Conservation (phyloP, 2,113 vertebrate genomes). For the Tachysurus vachellii region DNA sequence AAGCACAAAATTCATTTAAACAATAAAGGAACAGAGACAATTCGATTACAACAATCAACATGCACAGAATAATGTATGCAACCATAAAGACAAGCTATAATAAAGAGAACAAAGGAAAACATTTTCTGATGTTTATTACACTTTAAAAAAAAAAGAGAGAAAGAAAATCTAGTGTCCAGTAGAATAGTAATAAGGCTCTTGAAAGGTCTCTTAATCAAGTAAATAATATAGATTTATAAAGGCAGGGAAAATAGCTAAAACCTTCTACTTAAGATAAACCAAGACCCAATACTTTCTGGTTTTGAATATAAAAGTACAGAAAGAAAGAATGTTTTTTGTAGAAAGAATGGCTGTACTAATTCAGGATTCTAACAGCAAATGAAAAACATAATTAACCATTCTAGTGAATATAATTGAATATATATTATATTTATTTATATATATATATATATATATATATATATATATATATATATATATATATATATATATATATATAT, state of each 20-base stretch:
- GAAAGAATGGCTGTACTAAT: neutral
- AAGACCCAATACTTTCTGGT: neutral
- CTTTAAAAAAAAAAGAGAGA: neutral
- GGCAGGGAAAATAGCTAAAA: neutral
- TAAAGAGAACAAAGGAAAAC: neutral
- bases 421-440: neutral
- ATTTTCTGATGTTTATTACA: conserved; percentile 14
- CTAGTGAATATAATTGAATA: neutral
- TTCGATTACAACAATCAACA: neutral
- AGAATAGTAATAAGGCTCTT: neutral
- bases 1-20: neutral
- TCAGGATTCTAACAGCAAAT: neutral
- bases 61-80: neutral
- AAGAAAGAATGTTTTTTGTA: neutral
- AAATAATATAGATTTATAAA: neutral
- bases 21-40: neutral
- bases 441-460: too few relatives aligned
- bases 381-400: neutral
- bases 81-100: neutral
- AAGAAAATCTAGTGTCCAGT: neutral
- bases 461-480: too few relatives aligned
- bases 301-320: neutral
- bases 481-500: too few relatives aligned
- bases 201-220: neutral
- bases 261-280: neutral